Conservation (phyloP, 2,113 vertebrate genomes). For the Rhadina sibilatrix region DNA sequence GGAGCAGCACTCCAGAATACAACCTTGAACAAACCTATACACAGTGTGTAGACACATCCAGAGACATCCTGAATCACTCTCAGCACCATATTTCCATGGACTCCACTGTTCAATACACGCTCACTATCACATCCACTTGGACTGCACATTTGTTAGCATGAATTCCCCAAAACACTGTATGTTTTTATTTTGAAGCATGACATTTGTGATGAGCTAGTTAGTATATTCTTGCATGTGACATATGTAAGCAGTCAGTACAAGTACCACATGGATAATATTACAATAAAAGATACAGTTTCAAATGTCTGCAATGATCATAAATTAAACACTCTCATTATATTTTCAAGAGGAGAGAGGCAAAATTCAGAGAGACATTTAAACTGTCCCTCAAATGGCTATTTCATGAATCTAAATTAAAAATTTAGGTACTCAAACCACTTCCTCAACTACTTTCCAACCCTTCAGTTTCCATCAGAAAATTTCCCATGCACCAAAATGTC, state of each 20-base stretch:
- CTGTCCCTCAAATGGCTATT: background rate
- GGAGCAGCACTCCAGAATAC: background rate
- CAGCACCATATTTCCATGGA: background rate
- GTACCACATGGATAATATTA: background rate
- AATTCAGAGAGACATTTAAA: background rate
- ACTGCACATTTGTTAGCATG: background rate
- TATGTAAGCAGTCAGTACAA: background rate
- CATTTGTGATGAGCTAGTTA: background rate
- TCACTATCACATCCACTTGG: background rate
- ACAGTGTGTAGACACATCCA: background rate
- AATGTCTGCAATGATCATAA: background rate
- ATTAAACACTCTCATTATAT: background rate
- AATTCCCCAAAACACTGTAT: background rate
- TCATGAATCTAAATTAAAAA: background rate
- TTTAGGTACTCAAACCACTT: background rate
- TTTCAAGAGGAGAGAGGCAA: background rate
- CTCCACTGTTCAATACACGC: background rate
- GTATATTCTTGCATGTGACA: background rate
- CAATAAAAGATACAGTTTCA: background rate
- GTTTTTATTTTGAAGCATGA: background rate
- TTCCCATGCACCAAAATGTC: background rate
- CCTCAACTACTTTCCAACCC: background rate
- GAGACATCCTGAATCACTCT: background rate
- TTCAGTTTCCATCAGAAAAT: background rate
- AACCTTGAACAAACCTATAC: background rate